These are phyloP conservation scores for Malurus alboscapulatus DNA, from an alignment of 2,113 vertebrate genomes.

Conservation along the genomic window DNA sequence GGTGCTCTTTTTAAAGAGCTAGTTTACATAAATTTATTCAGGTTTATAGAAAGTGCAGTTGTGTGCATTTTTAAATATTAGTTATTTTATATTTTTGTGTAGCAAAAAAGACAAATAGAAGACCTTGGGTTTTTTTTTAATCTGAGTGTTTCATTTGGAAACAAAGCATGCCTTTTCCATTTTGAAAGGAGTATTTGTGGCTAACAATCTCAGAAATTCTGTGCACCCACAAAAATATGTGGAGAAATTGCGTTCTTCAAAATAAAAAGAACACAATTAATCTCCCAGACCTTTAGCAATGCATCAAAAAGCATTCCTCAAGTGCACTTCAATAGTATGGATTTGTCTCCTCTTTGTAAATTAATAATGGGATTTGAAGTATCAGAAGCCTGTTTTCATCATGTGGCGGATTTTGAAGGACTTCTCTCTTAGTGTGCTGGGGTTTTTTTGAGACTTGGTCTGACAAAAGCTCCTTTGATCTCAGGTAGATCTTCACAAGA, in stretches of 20 bases:
- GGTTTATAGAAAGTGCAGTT: not conserved
- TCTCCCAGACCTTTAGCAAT: not conserved
- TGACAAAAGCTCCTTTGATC: constrained; percentile 7
- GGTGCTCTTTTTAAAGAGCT: not conserved
- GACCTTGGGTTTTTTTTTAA: not conserved
- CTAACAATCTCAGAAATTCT: not conserved
- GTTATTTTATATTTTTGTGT: not conserved
- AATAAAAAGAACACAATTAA: not conserved
- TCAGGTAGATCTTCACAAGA: not conserved
- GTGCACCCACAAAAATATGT: not conserved
- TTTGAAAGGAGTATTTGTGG: not conserved
- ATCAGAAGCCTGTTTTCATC: not conserved
- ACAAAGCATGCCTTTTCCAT: not conserved
- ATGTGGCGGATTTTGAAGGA: not conserved
- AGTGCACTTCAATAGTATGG: not conserved
- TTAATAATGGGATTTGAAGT: constrained; percentile 36
- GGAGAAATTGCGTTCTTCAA: not conserved
- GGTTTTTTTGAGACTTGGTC: not conserved
- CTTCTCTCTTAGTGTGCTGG: not conserved
- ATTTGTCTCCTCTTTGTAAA: constrained; percentile 11
- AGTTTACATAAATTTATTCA: not conserved
- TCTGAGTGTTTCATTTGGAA: not conserved
- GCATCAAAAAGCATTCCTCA: not conserved
- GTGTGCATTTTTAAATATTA: not conserved
- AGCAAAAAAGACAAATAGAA: not conserved